Base-by-base conservation (phyloP, 1,140 invertebrate genomes). In the Hermetia illucens region DNA sequence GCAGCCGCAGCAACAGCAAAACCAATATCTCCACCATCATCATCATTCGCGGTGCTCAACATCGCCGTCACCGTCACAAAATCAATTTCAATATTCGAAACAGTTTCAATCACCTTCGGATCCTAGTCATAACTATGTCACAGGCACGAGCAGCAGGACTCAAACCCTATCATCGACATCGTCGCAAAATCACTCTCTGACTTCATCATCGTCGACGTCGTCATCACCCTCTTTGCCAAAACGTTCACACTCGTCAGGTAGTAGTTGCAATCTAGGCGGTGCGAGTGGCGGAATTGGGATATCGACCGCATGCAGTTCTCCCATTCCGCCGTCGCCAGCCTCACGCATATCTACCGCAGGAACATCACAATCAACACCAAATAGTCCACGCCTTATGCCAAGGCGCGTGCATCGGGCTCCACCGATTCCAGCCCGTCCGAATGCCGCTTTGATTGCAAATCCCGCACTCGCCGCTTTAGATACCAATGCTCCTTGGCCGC, bases 381-480 rank as follows among this genome's bases (percentile, higher is more conserved):
- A 74, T 43, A 79, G 76, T 55, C 77, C 79, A 6, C 63, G 77
- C 38, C 55, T 82, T 12, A 48, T 79, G 64, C 72, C 79, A 4
- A 65, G 77, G 12, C 61, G 70, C 3, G 53, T 64, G 21, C 35
- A 47, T 21, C 71, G 70, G 29, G 67, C 71, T 39, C 67, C 74
- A 16, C 72, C 75, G 6, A 51, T 63, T 13, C 65, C 70, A 4
- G 53, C 56, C 19, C 53, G 57, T 31, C 53, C 57, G 2, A 43
- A 34, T 31, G 10, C 33, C 21, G 5, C 33, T 16, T n/a, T 34
- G 20, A 12, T 35, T 6, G 20, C 33, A 6, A 57, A 51, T 47
- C 45, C 54, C 0, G 42, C 50, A 13, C 40, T 54, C 27, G 42
- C 49, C 29, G 53, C 52, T 1, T 30, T 54, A 13, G 51, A 47